Conservation (phyloP, 2,888 invertebrate species). For the Rhogogaster chlorosoma region DNA sequence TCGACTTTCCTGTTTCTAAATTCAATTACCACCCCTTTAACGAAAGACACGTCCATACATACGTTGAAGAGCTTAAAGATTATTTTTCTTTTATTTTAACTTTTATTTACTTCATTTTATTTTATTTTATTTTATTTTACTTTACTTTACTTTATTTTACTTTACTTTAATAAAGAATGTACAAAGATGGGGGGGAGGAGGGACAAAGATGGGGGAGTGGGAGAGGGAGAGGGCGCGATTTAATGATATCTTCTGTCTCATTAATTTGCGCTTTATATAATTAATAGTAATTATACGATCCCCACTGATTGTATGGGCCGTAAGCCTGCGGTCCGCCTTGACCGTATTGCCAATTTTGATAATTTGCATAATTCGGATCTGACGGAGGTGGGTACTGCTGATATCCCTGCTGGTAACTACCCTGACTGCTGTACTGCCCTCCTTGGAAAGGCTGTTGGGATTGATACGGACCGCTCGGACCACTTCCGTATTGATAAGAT, state of each 20-base stretch:
- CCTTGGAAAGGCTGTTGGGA: slow-evolving; percentile 76
- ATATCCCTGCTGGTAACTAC: slow-evolving; percentile 79
- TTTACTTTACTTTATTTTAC: background rate
- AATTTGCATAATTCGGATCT: slow-evolving; percentile 76
- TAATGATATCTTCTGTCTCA: background rate
- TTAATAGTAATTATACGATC: slow-evolving; percentile 76
- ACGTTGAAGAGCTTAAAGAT: background rate
- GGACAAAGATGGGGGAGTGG: background rate
- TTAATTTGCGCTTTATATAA: background rate
- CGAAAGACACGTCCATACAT: background rate
- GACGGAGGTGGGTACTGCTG: slow-evolving; percentile 76
- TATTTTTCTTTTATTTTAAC: no score
- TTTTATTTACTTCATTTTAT: background rate
- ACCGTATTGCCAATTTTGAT: slow-evolving; percentile 76
- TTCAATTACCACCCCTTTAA: background rate
- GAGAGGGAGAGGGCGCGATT: background rate
- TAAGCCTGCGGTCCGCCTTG: slow-evolving; percentile 76
- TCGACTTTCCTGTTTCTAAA: background rate
- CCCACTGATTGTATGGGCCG: slow-evolving; percentile 77
- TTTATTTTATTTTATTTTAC: no score
- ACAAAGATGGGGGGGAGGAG: slow-evolving; percentile 49
- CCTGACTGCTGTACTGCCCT: slow-evolving; percentile 79
- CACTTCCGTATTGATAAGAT: slow-evolving; percentile 76
- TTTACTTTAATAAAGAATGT: slow-evolving; percentile 46
- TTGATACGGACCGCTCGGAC: slow-evolving; percentile 75